Conservation (phyloP, 2,888 invertebrate genomes). For the Morinoia aosen region DNA sequence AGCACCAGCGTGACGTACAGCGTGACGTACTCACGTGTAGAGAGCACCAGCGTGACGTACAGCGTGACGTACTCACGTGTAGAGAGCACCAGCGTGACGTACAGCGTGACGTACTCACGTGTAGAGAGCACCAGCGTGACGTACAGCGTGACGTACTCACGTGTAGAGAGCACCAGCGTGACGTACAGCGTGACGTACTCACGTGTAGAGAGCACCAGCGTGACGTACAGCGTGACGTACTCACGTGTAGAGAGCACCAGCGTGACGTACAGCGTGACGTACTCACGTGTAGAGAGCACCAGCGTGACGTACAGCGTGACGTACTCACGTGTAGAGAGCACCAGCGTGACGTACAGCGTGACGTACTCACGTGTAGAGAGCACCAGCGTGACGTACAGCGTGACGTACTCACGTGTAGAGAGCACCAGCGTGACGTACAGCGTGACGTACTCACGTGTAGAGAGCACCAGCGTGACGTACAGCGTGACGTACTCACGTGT, state of each 20-base stretch:
- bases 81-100: conserved; percentile 63
- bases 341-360: conserved; percentile 56
- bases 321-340: conserved; percentile 66
- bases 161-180: background rate
- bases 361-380: background rate
- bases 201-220: conserved; percentile 66
- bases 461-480: conserved; percentile 62
- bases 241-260: background rate
- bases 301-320: no score
- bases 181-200: conserved; percentile 57
- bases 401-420: background rate
- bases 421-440: background rate
- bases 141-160: background rate
- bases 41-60: background rate
- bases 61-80: conserved; percentile 63
- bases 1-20: no score
- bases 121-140: background rate
- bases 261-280: background rate
- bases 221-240: conserved; percentile 2
- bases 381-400: no score
- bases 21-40: background rate
- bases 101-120: background rate
- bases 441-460: conserved; percentile 63
- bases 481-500: background rate
- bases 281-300: background rate